These are phyloP conservation scores for Drosophila testacea DNA, from an alignment of 2,888 invertebrate species.

Conservation along the genomic window DNA sequence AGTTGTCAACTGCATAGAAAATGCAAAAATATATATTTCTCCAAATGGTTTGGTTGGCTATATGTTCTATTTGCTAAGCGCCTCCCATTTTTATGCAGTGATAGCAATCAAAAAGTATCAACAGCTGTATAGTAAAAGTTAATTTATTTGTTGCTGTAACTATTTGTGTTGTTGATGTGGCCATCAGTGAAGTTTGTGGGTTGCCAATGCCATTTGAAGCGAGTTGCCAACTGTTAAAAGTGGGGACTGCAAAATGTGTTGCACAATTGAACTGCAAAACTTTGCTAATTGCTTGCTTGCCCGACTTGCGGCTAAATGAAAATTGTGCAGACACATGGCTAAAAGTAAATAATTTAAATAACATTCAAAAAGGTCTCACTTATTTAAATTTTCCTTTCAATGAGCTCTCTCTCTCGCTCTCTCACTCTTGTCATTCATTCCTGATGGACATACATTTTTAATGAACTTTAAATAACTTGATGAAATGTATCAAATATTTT, in stretches of 20 bases:
- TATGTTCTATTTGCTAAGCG: conserved; percentile 17
- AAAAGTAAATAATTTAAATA: conserved; percentile 5
- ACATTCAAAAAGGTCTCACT: conserved; percentile 7
- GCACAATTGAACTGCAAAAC: conserved; percentile 53
- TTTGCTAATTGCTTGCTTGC: conserved; percentile 54
- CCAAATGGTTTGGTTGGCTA: not conserved
- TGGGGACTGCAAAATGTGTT: conserved; percentile 25
- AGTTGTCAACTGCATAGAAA: conserved; percentile 45
- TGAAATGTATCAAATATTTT: conserved; percentile 53
- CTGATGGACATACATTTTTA: conserved; percentile 51
- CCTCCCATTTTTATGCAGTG: conserved; percentile 34
- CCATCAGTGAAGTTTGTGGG: conserved; percentile 11
- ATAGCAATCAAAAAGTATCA: conserved; percentile 61
- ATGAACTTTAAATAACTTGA: conserved; percentile 71
- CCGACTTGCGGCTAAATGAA: conserved; percentile 15
- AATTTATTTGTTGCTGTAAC: conserved; percentile 44
- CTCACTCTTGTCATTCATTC: conserved; percentile 2
- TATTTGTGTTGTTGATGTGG: conserved; percentile 14
- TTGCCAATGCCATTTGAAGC: conserved; percentile 40
- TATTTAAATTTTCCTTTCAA: not conserved
- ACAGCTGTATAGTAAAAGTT: conserved; percentile 56
- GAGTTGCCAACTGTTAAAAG: conserved; percentile 39
- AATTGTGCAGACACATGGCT: conserved; percentile 21
- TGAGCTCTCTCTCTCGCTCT: not conserved
- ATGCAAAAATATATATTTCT: conserved; percentile 24